These are phyloP conservation scores for Phrynosoma platyrhinos DNA, from an alignment of 2,113 vertebrate species.

Conservation along the genomic window DNA sequence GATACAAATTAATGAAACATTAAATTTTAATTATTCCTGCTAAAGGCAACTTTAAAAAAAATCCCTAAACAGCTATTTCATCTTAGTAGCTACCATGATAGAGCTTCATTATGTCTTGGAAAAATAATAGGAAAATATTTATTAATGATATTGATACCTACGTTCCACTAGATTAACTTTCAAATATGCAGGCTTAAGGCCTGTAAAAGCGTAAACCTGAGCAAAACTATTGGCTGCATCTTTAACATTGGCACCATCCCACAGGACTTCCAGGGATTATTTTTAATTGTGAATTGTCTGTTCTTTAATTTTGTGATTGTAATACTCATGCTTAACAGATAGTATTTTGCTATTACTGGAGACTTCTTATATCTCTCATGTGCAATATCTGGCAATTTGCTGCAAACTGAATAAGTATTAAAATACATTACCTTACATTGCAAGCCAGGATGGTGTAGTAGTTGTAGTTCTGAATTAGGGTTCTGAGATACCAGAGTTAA, in stretches of 20 bases:
- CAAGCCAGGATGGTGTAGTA: too few relatives aligned
- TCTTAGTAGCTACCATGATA: slow-evolving; percentile 17
- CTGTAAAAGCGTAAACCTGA: neutral
- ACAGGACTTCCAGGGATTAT: neutral
- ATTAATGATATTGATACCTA: slow-evolving; percentile 45
- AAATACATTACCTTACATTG: too few relatives aligned
- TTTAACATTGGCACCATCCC: neutral
- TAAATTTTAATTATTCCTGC: slow-evolving; percentile 42
- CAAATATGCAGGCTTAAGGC: slow-evolving; percentile 32
- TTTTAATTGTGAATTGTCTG: neutral
- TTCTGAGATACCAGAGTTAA: too few relatives aligned
- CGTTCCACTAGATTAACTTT: neutral
- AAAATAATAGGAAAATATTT: slow-evolving; percentile 18
- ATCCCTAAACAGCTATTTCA: slow-evolving; percentile 30
- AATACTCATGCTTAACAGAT: neutral
- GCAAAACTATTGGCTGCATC: slow-evolving; percentile 19
- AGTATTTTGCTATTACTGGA: neutral
- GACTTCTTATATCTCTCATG: too few relatives aligned
- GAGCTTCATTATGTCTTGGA: slow-evolving; percentile 42
- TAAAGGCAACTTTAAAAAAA: slow-evolving; percentile 47
- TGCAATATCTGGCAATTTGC: too few relatives aligned
- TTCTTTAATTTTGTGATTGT: neutral
- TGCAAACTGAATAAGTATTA: too few relatives aligned
- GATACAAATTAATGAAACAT: slow-evolving; percentile 48
- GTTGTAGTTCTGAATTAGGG: too few relatives aligned